Evolutionary conservation across 2,113 vertebrate genomes (phyloP), one percentile per base, ranked within the genome.

Genomic region (Rhinolophus ferrumequinum): DNA sequence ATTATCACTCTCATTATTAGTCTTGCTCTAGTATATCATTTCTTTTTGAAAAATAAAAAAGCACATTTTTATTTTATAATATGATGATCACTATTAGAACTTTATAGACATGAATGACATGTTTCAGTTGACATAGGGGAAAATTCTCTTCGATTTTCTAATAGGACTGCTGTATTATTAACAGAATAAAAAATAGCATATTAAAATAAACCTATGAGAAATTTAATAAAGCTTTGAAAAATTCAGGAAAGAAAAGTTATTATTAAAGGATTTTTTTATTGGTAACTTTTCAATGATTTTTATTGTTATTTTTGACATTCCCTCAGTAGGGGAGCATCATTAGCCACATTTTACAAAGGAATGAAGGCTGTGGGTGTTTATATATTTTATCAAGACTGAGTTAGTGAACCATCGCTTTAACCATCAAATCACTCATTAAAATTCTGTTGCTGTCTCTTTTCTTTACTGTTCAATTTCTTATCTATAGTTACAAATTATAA

Each of bases 51-150:
- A 88, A 75, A 56, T 28, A 50, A 64, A 67, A 70, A 86, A 38
- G 11, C 19, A 47, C 22, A 41, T 72, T 89, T 93, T 96, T 95
- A 88, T 88, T 97, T 97, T 90, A 95, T 6, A 35, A 96, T 87
- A 82, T 85, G 83, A 33, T 82, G 54, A 97, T 80, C 75, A 58
- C 75, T 50, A n/a, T 96, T 86, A 86, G 83, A 96, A 93, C 62
- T 96, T 80, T 94, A 38, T 1, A 10, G 92, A 97, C 26, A 96
- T 83, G 50, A 95, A 77, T 79, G 89, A 73, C 3, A 28, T 66
- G 83, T 95, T 94, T 88, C 87, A 93, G 28, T 41, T 96, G 96
- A 89, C 79, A 94, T 90, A 89, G 76, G 44, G 38, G 84, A 88
- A 88, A 13, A 28, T 76, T 84, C 14, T 83, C 18, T 85, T 73